Evolutionary conservation across 2,888 invertebrate genomes (phyloP).

Genomic region (Danaus chrysippus): DNA sequence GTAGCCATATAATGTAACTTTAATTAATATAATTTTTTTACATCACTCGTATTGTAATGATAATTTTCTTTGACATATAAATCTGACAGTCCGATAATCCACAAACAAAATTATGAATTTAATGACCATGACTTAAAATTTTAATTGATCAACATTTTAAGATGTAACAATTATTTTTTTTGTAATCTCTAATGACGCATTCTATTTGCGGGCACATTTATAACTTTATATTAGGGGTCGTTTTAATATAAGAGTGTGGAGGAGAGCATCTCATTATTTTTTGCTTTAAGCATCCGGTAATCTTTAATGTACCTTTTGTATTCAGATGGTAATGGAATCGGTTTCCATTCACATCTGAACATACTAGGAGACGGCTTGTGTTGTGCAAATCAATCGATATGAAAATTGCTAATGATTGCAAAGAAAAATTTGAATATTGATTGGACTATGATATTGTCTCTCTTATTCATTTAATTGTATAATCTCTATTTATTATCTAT

Average conservation of each 20-base stretch:
- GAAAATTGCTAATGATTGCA: constrained; percentile 17
- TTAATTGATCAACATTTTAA: constrained; percentile 74
- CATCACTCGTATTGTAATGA: constrained; percentile 19
- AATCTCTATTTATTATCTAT: constrained; percentile 76
- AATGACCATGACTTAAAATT: constrained; percentile 65
- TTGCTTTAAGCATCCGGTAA: constrained; percentile 30
- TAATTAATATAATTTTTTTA: constrained; percentile 29
- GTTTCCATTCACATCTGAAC: neutral
- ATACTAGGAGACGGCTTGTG: constrained; percentile 18
- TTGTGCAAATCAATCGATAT: constrained; percentile 16
- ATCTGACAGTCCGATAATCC: constrained; percentile 38
- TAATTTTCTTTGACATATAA: constrained; percentile 28
- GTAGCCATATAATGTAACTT: constrained; percentile 25
- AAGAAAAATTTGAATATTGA: constrained; percentile 23
- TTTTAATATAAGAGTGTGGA: constrained; percentile 24
- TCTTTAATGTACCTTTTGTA: constrained; percentile 15
- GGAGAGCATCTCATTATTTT: constrained; percentile 29
- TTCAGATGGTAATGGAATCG: neutral
- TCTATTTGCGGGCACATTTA: constrained; percentile 35
- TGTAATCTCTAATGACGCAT: constrained; percentile 38
- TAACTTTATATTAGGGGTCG: constrained; percentile 31
- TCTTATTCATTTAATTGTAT: constrained; percentile 71
- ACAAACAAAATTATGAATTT: constrained; percentile 57
- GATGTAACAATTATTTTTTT: constrained; percentile 29
- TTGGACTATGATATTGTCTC: constrained; percentile 74